A percentile compares a stretch with the other conserved stretches of the same genome.
Evolutionary conservation across 2,888 invertebrate genomes (phyloP).

Genomic region (Teinopalpus imperialis): DNA sequence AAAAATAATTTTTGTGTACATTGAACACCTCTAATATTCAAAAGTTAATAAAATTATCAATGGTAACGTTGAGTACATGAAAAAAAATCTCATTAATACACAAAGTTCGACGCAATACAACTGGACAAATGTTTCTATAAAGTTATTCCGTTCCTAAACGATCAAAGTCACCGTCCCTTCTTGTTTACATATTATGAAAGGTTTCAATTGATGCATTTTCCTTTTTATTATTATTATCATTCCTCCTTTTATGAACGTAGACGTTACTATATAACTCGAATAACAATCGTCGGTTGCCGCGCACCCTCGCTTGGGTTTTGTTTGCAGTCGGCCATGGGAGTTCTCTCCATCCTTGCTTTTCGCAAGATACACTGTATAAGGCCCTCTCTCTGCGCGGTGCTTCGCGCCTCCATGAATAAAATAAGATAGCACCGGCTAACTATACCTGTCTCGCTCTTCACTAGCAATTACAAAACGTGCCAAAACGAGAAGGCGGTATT

Average conservation of each 20-base stretch:
- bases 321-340: slow-evolving; percentile 57
- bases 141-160: no score
- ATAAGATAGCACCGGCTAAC: slow-evolving; percentile 57
- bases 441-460: slow-evolving; percentile 55
- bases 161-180: slow-evolving; percentile 8
- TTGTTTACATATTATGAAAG: slow-evolving; percentile 50
- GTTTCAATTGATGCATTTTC: slow-evolving; percentile 57
- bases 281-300: slow-evolving; percentile 67
- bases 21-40: no score
- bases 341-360: slow-evolving; percentile 51
- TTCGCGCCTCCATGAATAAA: slow-evolving; percentile 67
- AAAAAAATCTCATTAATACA: no score
- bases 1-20: no score
- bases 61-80: no score
- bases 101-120: no score
- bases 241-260: slow-evolving; percentile 50
- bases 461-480: slow-evolving; percentile 33
- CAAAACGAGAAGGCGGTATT: slow-evolving; percentile 47
- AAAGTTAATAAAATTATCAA: no score
- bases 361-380: slow-evolving; percentile 45
- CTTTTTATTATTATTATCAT: slow-evolving; percentile 57
- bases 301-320: slow-evolving; percentile 59
- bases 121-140: no score
- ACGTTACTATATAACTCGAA: slow-evolving; percentile 57
- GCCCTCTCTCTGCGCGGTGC: slow-evolving; percentile 50